Conservation (phyloP, 2,888 invertebrate genomes). For the Platypus cylindrus region DNA sequence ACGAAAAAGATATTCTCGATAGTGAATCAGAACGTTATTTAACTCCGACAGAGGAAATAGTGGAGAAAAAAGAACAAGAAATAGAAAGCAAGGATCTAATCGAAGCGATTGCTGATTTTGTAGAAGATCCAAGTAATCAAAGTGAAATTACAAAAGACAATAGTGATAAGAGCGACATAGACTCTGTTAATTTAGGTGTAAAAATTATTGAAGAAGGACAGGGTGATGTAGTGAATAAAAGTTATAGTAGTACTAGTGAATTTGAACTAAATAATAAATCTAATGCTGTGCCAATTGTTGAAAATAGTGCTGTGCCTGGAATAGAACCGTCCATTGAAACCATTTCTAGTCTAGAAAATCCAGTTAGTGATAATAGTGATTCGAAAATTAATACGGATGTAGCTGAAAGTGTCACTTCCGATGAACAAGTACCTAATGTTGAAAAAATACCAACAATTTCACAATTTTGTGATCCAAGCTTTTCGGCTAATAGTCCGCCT, state of each 20-base stretch:
- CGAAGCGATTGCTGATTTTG: slow-evolving; percentile 10
- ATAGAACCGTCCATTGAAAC: slow-evolving; percentile 36
- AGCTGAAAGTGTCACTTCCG: slow-evolving; percentile 13
- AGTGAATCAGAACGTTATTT: slow-evolving; percentile 59
- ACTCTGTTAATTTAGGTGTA: slow-evolving; percentile 10
- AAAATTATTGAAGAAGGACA: slow-evolving; percentile 16
- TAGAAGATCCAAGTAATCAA: slow-evolving; percentile 14
- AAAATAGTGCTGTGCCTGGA: slow-evolving; percentile 38
- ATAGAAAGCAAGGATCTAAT: slow-evolving; percentile 11
- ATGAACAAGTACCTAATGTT: slow-evolving; percentile 30
- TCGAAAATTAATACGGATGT: slow-evolving; percentile 13
- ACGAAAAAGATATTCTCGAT: slow-evolving; percentile 47
- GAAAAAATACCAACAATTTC: slow-evolving; percentile 57
- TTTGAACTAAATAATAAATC: slow-evolving; percentile 22
- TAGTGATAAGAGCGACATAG: slow-evolving; percentile 7
- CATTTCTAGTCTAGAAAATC: slow-evolving; percentile 32
- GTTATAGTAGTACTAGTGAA: slow-evolving; percentile 21
- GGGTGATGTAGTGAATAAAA: slow-evolving; percentile 21
- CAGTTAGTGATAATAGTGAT: slow-evolving; percentile 20
- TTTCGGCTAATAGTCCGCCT: slow-evolving; percentile 26
- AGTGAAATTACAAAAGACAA: slow-evolving; percentile 10
- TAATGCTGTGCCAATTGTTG: slow-evolving; percentile 32
- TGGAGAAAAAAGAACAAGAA: slow-evolving; percentile 26
- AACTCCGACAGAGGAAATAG: slow-evolving; percentile 48
- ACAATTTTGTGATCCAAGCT: slow-evolving; percentile 60